Percentiles rank a stretch among this genome's conserved stretches.
Evolutionary conservation across 2,113 vertebrate genomes (phyloP).

Genomic region (Guaruba guarouba): DNA sequence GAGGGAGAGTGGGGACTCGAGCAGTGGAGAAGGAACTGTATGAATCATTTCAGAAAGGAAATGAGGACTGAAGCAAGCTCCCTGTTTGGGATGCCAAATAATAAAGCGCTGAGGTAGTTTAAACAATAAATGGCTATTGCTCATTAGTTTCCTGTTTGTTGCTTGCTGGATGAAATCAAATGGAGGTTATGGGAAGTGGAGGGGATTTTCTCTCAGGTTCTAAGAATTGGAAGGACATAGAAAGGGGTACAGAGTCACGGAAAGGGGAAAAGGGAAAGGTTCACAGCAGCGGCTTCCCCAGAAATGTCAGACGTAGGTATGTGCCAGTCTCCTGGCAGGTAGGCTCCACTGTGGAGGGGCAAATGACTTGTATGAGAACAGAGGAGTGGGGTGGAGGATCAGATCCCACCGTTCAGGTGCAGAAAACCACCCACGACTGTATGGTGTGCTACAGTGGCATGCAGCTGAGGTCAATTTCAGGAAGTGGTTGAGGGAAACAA

Average conservation of each 20-base stretch:
- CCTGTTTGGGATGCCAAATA: not conserved
- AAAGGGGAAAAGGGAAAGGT: not conserved
- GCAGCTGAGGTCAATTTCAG: too few species aligned
- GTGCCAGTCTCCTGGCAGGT: not conserved
- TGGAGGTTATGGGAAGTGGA: not conserved
- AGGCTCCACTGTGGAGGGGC: not conserved
- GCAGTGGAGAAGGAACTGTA: not conserved
- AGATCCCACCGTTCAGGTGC: fast-evolving
- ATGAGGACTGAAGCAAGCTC: not conserved
- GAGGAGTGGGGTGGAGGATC: not conserved
- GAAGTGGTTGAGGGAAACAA: not conserved
- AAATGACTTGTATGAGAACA: not conserved
- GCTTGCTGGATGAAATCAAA: not conserved
- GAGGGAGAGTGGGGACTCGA: not conserved
- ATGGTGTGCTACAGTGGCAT: not conserved
- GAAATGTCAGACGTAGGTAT: not conserved
- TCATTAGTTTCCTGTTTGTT: not conserved
- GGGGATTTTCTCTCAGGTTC: not conserved
- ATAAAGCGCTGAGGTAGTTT: not conserved
- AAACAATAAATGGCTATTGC: not conserved
- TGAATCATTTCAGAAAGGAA: not conserved
- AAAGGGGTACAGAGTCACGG: not conserved
- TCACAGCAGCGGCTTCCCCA: not conserved
- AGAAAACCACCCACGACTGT: not conserved
- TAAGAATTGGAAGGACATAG: not conserved